Conservation (phyloP, 2,113 vertebrate species). For the Elanus axillaris region DNA sequence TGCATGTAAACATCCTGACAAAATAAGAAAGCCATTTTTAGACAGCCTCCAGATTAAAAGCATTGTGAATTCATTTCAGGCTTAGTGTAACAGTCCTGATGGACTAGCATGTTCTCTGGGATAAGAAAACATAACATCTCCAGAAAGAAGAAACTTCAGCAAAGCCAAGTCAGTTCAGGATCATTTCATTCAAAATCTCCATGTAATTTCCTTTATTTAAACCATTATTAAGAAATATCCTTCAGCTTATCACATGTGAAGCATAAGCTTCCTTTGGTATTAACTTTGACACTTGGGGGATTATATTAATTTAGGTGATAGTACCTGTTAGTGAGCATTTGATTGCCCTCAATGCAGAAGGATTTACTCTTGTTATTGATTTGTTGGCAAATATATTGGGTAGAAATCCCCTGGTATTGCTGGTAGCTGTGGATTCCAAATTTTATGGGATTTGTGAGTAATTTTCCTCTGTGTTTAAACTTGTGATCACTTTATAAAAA, state of each 20-base stretch:
- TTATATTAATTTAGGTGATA: conserved; percentile 83
- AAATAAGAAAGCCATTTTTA: not conserved
- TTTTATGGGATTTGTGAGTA: conserved; percentile 78
- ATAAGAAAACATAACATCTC: not conserved
- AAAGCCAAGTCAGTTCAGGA: conserved; percentile 45
- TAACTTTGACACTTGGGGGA: conserved; percentile 80
- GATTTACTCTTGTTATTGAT: conserved; percentile 89
- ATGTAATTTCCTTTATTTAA: conserved; percentile 85
- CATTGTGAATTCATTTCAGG: not conserved
- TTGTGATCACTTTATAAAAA: conserved; percentile 65
- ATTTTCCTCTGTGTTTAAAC: conserved; percentile 69
- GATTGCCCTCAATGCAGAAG: conserved; percentile 76
- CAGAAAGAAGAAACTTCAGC: conserved; percentile 30
- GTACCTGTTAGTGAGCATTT: conserved; percentile 77
- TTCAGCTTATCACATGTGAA: conserved; percentile 62
- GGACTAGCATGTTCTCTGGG: not conserved
- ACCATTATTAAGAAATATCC: conserved; percentile 83
- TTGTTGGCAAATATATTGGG: conserved; percentile 83
- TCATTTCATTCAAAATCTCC: conserved; percentile 68
- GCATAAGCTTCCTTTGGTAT: conserved; percentile 76
- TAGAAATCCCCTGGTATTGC: conserved; percentile 79
- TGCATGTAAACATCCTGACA: not conserved
- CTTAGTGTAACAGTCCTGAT: not conserved
- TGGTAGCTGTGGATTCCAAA: conserved; percentile 68
- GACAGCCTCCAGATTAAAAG: not conserved